phyloP scores from a whole-genome alignment of 2,113 vertebrate genomes.

The Anhinga rufa region DNA sequence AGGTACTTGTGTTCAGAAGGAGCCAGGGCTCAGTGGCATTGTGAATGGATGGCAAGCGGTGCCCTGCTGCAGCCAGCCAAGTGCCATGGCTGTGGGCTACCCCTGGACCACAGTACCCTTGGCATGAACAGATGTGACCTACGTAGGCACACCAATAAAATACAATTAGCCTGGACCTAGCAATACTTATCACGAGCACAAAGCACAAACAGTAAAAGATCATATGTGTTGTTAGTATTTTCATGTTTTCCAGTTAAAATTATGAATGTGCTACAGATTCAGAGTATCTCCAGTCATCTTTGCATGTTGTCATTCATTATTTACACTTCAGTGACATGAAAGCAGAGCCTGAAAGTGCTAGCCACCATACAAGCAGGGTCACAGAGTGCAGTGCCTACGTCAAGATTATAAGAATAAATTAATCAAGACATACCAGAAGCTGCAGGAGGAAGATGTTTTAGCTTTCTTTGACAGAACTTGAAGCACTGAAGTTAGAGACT shows the following conservation, averaged over 20 bases:
- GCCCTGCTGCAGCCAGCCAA: not conserved
- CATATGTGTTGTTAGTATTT: not conserved
- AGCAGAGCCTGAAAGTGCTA: not conserved
- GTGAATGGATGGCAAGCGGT: fast-evolving
- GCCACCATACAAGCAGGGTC: not conserved
- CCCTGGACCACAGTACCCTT: not conserved
- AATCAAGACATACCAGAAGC: not conserved
- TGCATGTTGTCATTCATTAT: not conserved
- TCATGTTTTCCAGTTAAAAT: not conserved
- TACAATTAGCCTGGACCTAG: not conserved
- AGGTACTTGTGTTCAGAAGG: not conserved
- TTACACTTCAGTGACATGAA: not conserved
- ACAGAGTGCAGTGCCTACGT: fast-evolving
- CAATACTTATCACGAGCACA: not conserved
- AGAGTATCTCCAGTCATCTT: not conserved
- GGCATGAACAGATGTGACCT: not conserved
- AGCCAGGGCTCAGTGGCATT: not conserved
- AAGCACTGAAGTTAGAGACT: not conserved
- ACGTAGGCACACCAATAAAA: not conserved
- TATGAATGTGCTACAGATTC: not conserved
- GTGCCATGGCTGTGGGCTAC: not conserved
- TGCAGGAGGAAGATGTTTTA: not conserved
- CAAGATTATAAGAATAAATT: not conserved
- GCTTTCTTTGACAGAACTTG: not conserved
- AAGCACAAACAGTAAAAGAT: not conserved